These are phyloP conservation scores for Macropus fuliginosus DNA, from an alignment of 2,797 vertebrate genomes.

Conservation along the genomic window DNA sequence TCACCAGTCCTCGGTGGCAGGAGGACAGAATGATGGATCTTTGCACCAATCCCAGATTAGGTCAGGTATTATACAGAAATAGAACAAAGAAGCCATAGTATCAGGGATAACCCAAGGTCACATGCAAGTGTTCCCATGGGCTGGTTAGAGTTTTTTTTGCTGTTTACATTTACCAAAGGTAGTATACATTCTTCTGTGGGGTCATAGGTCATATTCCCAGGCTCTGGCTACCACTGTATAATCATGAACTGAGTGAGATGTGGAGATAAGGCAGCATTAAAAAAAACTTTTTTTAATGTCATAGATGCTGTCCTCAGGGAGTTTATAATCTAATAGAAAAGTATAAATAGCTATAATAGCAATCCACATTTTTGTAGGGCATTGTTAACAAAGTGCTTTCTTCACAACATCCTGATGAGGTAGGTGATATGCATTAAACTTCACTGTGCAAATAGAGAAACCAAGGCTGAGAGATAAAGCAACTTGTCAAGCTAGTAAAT, in stretches of 20 bases:
- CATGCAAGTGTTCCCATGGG: neutral
- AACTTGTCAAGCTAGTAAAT: neutral
- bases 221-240: neutral
- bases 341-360: neutral
- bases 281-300: neutral
- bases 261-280: neutral
- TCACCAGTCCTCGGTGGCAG: neutral
- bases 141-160: neutral
- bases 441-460: neutral
- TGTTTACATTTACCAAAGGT: neutral
- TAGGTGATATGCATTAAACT: neutral
- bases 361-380: neutral
- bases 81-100: neutral
- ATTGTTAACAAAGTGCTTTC: neutral
- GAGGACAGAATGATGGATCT: neutral
- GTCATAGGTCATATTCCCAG: neutral
- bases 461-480: neutral
- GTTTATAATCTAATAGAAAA: neutral
- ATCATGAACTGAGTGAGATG: neutral
- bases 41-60: neutral
- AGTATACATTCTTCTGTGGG: neutral
- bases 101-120: neutral
- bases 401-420: neutral
- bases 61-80: neutral
- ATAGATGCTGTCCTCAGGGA: neutral